Evolutionary conservation across 2,113 vertebrate species (phyloP).

Genomic region (Monarcha castaneiventris): DNA sequence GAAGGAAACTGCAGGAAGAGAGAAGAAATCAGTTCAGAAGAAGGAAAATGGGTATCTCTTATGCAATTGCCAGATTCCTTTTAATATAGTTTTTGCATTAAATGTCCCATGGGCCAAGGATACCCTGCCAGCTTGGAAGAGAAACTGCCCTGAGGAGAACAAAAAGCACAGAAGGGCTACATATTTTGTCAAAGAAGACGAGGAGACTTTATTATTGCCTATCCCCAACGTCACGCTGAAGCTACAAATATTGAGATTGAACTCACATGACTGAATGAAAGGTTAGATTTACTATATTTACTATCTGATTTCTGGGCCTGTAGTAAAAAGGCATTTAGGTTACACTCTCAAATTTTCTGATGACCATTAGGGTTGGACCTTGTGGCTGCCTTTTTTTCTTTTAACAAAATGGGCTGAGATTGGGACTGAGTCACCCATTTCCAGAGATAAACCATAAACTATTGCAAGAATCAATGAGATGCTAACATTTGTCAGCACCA

Average conservation of each 20-base stretch:
- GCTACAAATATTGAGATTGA: neutral
- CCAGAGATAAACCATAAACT: neutral
- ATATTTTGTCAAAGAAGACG: neutral
- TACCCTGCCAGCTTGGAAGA: neutral
- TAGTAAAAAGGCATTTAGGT: neutral
- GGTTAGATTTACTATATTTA: constrained; percentile 1
- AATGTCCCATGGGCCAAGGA: neutral
- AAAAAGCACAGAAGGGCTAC: neutral
- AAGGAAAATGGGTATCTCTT: neutral
- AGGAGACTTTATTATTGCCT: neutral
- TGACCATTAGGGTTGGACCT: neutral
- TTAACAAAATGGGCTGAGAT: neutral
- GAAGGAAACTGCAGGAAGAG: neutral
- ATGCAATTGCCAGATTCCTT: neutral
- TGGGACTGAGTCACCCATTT: neutral
- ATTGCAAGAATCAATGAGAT: neutral
- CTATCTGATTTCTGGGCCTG: neutral
- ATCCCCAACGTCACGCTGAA: neutral
- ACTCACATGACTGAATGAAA: neutral
- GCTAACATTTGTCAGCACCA: neutral
- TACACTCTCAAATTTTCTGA: neutral
- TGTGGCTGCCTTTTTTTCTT: neutral
- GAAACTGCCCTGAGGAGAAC: neutral
- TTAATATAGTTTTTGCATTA: neutral
- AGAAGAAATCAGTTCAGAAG: neutral